Base-by-base conservation (phyloP, 1,140 invertebrate species). In the Drosophila oshimai region DNA sequence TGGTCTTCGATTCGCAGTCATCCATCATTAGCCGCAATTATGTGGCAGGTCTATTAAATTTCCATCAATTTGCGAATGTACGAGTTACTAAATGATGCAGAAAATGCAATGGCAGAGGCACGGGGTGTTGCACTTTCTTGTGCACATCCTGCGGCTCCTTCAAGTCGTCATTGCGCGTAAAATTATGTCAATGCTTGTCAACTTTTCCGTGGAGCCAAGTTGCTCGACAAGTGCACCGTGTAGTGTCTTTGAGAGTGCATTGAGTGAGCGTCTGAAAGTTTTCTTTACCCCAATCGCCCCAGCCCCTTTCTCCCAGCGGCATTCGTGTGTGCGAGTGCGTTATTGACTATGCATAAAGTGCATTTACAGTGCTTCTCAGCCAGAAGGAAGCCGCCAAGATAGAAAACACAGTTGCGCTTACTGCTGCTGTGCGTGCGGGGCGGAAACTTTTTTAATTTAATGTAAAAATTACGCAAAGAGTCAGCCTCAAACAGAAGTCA, bases 101-200 rank as follows among this genome's bases (percentile, higher is more conserved):
- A 86, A 86, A 87, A 87, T 69, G 75, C 20, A 34, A 6, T 47
- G 22, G 28, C 26, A 47, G 39, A 22, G 13, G 26, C 15, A 42
- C 6, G 42, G 34, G 31, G 24, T 45, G 29, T 29, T 33, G 42
- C 76, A 61, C 76, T 77, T 58, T 75, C 74, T 84, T 64, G 58
- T 15, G 74, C 58, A 80, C 68, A 69, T 86, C 71, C 75, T 67
- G 71, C 75, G 44, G 65, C 80, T 72, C 18, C 75, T 68, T 46
- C 80, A 75, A 58, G 71, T 80, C 86, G 80, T 86, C 80, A 80
- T 86, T 72, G 80, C 80, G 81, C 83, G 80, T 86, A 86, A 86
- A 86, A 86, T 86, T 86, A 86, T 86, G 80, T 86, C 80, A 86
- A 80, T 84, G 80, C 80, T 72, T 86, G 80, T 86, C 80, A 86